A percentile compares a stretch with the other conserved stretches of the same genome.
These are phyloP conservation scores for Stegophylla sp. DNA, from an alignment of 2,888 invertebrate species.

Conservation along the genomic window DNA sequence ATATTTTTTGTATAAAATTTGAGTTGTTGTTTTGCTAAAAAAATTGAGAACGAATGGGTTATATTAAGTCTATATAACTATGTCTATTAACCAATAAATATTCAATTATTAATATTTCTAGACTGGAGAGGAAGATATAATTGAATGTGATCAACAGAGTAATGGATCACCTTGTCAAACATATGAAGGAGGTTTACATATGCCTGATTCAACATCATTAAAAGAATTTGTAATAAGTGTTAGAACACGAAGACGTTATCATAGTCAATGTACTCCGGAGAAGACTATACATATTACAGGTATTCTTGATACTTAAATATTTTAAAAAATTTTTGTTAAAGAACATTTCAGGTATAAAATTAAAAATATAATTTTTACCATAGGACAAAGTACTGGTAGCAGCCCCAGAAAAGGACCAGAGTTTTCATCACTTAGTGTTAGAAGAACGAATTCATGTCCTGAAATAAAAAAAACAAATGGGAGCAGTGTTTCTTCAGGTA, in stretches of 20 bases:
- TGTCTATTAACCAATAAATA: not conserved
- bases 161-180: conserved; percentile 68
- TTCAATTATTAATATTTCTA: conserved; percentile 1
- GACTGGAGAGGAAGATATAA: conserved; percentile 63
- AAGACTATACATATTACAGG: conserved; percentile 38
- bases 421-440: conserved; percentile 65
- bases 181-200: conserved; percentile 69
- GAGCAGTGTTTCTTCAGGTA: conserved; percentile 43
- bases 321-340: not conserved
- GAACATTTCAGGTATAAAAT: not conserved
- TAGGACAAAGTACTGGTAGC: conserved; percentile 64
- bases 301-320: conserved; percentile 12
- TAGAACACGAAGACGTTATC: conserved; percentile 69
- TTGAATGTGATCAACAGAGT: conserved; percentile 62
- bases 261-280: conserved; percentile 69
- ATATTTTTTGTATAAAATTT: no score
- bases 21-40: no score
- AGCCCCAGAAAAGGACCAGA: conserved; percentile 65
- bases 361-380: conserved; percentile 31
- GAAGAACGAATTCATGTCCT: conserved; percentile 74
- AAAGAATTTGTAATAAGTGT: conserved; percentile 69
- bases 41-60: no score
- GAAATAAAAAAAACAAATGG: conserved; percentile 68
- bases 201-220: conserved; percentile 70
- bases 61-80: no score